These are phyloP conservation scores for Cavia aperea DNA, from an alignment of 2,113 vertebrate species.

Conservation along the genomic window DNA sequence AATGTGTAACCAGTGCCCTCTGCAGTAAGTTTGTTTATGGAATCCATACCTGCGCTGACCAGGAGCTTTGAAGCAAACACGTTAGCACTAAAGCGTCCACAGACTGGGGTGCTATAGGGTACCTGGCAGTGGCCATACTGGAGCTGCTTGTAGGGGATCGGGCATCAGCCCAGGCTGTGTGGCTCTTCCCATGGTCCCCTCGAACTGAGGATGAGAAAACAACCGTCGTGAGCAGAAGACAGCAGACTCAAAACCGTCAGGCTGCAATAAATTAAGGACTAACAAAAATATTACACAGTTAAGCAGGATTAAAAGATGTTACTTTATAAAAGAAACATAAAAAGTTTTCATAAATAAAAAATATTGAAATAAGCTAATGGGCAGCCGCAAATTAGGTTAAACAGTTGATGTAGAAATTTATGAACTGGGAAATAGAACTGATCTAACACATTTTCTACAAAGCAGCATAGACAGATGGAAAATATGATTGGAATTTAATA, in stretches of 20 bases:
- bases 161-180: background rate
- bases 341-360: background rate
- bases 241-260: background rate
- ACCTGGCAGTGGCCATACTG: background rate
- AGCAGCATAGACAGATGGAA: background rate
- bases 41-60: background rate
- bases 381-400: background rate
- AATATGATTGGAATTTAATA: background rate
- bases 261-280: constrained; percentile 14
- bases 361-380: background rate
- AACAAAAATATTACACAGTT: background rate
- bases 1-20: background rate
- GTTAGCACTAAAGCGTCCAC: background rate
- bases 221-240: background rate
- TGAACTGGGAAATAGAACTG: background rate
- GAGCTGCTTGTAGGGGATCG: background rate
- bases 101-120: background rate
- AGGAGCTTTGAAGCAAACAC: background rate
- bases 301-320: background rate
- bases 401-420: background rate
- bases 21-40: background rate
- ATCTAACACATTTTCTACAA: background rate
- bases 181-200: background rate
- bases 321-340: background rate
- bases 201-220: background rate